Evolutionary conservation across 2,888 invertebrate genomes (phyloP).

Genomic region (Troides oblongomaculatus): DNA sequence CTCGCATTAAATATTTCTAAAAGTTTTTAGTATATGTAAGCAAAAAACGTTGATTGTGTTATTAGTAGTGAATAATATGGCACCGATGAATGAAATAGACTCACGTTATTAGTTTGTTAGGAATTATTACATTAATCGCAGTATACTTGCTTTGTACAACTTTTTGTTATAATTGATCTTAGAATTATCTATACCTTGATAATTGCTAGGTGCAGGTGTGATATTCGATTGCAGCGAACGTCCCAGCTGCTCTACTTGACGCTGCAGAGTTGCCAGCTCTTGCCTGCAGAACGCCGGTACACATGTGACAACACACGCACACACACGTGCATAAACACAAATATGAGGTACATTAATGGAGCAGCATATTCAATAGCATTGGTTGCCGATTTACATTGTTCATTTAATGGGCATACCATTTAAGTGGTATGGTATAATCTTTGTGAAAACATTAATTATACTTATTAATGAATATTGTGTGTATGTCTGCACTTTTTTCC

Average conservation of each 20-base stretch:
- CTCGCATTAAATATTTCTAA: no score
- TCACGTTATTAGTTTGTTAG: no score
- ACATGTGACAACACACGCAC: constrained; percentile 75
- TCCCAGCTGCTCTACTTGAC: constrained; percentile 85
- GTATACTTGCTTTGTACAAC: no score
- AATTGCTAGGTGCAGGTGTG: constrained; percentile 57
- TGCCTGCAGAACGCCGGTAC: constrained; percentile 71
- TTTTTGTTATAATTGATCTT: background rate
- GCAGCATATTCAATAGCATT: background rate
- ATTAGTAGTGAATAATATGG: no score
- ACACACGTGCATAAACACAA: constrained; percentile 43
- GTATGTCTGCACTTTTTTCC: no score
- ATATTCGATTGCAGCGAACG: constrained; percentile 63
- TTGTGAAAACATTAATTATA: background rate
- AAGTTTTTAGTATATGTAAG: no score
- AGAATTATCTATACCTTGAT: constrained; percentile 49
- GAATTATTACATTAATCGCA: no score
- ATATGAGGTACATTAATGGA: constrained; percentile 21
- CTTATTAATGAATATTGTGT: no score
- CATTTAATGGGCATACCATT: no score
- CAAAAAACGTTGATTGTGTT: no score
- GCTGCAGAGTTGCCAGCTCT: constrained; percentile 90
- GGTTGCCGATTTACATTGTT: background rate
- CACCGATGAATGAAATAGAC: no score
- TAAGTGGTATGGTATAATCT: background rate